These are phyloP conservation scores for Esox niger DNA, from an alignment of 2,113 vertebrate genomes.

Conservation along the genomic window DNA sequence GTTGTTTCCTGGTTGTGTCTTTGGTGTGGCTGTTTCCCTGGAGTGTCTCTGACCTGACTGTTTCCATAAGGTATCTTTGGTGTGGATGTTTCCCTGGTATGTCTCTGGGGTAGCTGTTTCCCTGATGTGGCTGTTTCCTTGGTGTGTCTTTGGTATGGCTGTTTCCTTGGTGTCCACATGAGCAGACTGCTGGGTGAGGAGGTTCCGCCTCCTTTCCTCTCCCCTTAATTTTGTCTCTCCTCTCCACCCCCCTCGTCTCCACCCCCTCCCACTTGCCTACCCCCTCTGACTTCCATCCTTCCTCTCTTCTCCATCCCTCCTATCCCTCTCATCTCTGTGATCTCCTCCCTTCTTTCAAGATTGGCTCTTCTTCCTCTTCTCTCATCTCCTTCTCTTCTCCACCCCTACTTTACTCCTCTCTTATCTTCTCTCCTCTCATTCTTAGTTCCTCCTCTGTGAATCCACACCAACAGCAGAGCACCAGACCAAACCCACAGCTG, in stretches of 20 bases:
- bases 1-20: too few species aligned
- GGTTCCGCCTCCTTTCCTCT: conserved; percentile 1
- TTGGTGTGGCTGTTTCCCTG: conserved; percentile 24
- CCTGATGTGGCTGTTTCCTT: too few species aligned
- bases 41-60: conserved; percentile 35
- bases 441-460: conserved; percentile 18
- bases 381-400: not conserved
- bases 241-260: conserved; percentile 3
- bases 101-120: too few species aligned
- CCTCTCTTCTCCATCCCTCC: too few species aligned
- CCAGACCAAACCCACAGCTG: conserved; percentile 21
- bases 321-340: too few species aligned
- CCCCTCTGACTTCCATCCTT: too few species aligned
- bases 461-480: conserved; percentile 34
- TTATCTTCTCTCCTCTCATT: not conserved
- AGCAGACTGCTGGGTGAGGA: conserved; percentile 11
- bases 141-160: too few species aligned
- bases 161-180: too few species aligned
- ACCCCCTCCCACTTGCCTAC: not conserved
- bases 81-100: too few species aligned
- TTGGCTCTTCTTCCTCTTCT: not conserved
- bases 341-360: too few species aligned
- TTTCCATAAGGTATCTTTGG: conserved; percentile 41
- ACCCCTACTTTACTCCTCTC: conserved; percentile 8
- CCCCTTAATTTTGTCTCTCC: conserved; percentile 10